A percentile compares a stretch with the other conserved stretches of the same genome.
Conservation (phyloP, 2,888 invertebrate genomes). For the Melinopterus prodromus region DNA sequence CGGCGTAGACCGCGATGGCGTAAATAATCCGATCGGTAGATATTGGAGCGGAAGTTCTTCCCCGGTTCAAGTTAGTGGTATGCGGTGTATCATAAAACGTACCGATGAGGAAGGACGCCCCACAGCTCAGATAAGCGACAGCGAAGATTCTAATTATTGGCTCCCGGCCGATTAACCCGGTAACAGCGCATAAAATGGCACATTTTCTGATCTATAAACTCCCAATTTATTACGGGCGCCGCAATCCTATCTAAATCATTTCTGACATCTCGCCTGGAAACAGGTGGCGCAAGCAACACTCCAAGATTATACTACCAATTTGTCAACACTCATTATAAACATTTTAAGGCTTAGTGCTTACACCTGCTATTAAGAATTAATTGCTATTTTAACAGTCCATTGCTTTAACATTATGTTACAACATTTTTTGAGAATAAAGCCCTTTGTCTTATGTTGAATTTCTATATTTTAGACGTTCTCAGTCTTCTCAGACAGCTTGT, state of each 20-base stretch:
- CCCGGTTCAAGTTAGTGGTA: not conserved
- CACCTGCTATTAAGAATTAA: too few species aligned
- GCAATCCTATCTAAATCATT: not conserved
- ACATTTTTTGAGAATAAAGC: too few species aligned
- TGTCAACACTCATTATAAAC: not conserved
- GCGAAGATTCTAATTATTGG: not conserved
- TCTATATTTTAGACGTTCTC: too few species aligned
- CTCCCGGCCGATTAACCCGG: constrained; percentile 4
- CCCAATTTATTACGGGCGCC: not conserved
- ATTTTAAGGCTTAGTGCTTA: not conserved
- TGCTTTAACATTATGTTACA: too few species aligned
- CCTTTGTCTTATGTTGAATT: too few species aligned
- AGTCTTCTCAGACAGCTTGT: too few species aligned
- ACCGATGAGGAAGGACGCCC: not conserved
- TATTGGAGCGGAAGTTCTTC: not conserved
- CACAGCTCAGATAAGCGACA: not conserved
- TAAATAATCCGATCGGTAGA: not conserved
- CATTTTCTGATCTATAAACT: constrained; percentile 4
- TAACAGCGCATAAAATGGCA: not conserved
- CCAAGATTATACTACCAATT: not conserved
- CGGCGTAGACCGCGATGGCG: not conserved
- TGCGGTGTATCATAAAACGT: not conserved
- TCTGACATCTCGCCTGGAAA: not conserved
- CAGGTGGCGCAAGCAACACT: not conserved
- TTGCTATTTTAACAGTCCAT: too few species aligned